Evolutionary conservation across 2,888 invertebrate genomes (phyloP).

Genomic region (Synanthedon tipuliformis): DNA sequence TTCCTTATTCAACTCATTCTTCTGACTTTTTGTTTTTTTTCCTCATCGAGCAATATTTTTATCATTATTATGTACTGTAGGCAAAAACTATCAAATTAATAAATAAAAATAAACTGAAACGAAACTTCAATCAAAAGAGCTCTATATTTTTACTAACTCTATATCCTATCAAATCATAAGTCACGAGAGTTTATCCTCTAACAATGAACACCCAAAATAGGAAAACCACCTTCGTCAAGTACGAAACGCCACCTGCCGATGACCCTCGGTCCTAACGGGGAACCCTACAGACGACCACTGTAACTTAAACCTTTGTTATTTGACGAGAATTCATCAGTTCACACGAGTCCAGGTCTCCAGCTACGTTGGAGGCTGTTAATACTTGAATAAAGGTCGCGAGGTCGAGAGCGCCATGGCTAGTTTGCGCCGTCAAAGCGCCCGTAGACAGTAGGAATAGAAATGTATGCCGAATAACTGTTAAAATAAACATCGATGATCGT

Average conservation of each 20-base stretch:
- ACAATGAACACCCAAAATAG: constrained; percentile 59
- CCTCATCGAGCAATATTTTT: no score
- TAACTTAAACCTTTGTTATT: neutral
- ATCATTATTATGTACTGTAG: no score
- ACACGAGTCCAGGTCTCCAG: constrained; percentile 17
- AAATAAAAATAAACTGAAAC: neutral
- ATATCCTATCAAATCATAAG: no score
- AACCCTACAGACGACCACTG: constrained; percentile 22
- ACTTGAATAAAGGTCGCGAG: constrained; percentile 61
- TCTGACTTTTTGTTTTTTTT: no score
- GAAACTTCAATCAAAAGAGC: neutral
- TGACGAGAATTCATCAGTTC: neutral
- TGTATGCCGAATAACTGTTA: constrained; percentile 59
- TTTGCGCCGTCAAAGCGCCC: constrained; percentile 39
- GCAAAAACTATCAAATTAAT: no score
- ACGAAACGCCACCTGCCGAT: constrained; percentile 62
- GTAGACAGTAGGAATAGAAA: constrained; percentile 28
- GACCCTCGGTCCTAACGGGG: constrained; percentile 60
- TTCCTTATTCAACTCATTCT: no score
- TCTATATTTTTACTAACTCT: neutral
- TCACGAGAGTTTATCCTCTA: constrained; percentile 15
- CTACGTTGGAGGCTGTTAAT: constrained; percentile 29
- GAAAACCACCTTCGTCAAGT: constrained; percentile 55
- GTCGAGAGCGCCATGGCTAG: constrained; percentile 55
- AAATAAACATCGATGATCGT: constrained; percentile 52